Base-by-base conservation (phyloP, 2,888 invertebrate genomes). In the Mylabris sibirica region DNA sequence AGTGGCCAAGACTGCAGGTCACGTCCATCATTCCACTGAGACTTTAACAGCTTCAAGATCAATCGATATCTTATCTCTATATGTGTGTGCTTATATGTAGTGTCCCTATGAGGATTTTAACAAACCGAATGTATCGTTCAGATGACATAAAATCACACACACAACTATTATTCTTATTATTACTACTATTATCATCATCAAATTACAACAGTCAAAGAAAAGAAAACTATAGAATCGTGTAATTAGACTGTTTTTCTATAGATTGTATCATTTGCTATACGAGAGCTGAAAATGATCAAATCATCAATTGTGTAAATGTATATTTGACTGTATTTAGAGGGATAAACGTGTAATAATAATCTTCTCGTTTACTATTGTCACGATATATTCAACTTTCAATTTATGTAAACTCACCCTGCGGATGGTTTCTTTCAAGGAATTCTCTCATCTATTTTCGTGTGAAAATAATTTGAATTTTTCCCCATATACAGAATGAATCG, bases 11-110 rank as follows among this genome's bases (percentile, higher is more conserved):
- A 59, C 65, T 66, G 64, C 71, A 68, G 70, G 71, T 71, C 73
- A 73, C 73, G 71, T 73, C 71, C 69, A 65, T 70, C 73, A 70
- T 67, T 71, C 72, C 70, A 66, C 41, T 60, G 74, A 69, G 70
- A 69, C 70, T 67, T 62, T 69, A 70, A 73, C 66, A 62, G 70
- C 69, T 67, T 65, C 66, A 70, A 68, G 72, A 71, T 73, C 72
- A 73, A 73, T 73, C 73, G 70, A 70, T 70, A 70, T 68, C 65
- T 71, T 49, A 49, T 49, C 5, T 12, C 4, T 24, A 3, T 6
- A 17, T 49, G 49, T 9, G 49, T 20, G 57, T 57, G 57, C 22
- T 22, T 24, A 57, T 57, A 14, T 57, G 24, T 57, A 57, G 2
- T 6, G 24, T 22, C 12, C 57, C 49, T 12, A 12, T 57, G 57